Percentiles rank a stretch among this genome's conserved stretches.
phyloP scores from a whole-genome alignment of 2,797 vertebrate genomes.

The Tolypeutes matacus region DNA sequence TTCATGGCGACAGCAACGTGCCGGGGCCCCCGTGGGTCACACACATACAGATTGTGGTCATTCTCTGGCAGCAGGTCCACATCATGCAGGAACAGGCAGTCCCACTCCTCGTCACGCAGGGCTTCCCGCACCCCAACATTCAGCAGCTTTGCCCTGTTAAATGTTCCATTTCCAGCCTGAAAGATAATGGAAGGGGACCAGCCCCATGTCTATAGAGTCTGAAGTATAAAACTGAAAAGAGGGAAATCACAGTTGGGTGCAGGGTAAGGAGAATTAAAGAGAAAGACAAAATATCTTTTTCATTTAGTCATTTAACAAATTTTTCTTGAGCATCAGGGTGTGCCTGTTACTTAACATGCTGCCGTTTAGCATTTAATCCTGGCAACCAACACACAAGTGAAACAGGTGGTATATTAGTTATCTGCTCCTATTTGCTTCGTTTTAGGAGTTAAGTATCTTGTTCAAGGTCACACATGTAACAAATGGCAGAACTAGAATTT shows the following conservation, averaged over 20 bases:
- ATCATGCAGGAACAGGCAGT: constrained; percentile 96
- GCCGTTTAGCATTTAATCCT: neutral
- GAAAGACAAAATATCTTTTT: neutral
- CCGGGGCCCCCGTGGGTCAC: constrained; percentile 94
- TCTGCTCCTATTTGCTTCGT: neutral
- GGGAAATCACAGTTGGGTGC: neutral
- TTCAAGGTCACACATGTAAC: neutral
- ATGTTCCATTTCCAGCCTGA: constrained; percentile 95
- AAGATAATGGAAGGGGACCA: neutral
- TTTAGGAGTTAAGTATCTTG: neutral
- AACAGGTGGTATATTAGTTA: too few species aligned
- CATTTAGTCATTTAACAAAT: neutral
- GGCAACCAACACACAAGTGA: neutral
- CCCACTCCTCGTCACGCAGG: constrained; percentile 96
- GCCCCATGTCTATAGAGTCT: neutral
- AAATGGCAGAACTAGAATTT: constrained; percentile 31
- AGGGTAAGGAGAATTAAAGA: neutral
- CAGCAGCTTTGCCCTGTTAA: constrained; percentile 97
- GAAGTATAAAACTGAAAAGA: neutral
- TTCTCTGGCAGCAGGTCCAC: constrained; percentile 98
- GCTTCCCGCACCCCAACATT: constrained; percentile 97
- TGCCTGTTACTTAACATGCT: neutral
- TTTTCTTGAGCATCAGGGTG: neutral
- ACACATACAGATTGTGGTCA: constrained; percentile 97
- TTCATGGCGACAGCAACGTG: constrained; percentile 98